Percentiles rank a stretch among this genome's conserved stretches.
Evolutionary conservation across 2,888 invertebrate genomes (phyloP).

Genomic region (Sycophila texana): DNA sequence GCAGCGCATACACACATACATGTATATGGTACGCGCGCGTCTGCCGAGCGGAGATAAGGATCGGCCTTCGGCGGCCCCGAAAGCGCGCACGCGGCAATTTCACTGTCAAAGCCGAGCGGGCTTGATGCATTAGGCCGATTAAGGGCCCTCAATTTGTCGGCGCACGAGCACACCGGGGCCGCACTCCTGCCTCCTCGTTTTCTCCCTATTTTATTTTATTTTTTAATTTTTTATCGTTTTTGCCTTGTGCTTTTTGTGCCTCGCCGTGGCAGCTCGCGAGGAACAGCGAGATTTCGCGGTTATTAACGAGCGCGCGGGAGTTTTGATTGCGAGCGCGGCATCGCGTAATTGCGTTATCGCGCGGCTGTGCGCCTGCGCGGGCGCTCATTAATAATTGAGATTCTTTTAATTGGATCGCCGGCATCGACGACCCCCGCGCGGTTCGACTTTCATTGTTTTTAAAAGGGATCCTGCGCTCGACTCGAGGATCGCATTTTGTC

Average conservation of each 20-base stretch:
- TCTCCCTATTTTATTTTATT: too few relatives aligned
- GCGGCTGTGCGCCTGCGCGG: too few relatives aligned
- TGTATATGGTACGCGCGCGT: slow-evolving; percentile 34
- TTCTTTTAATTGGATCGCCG: not conserved
- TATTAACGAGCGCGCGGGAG: not conserved
- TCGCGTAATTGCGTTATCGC: slow-evolving; percentile 13
- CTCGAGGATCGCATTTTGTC: too few relatives aligned
- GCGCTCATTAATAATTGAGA: too few relatives aligned
- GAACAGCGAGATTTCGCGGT: not conserved
- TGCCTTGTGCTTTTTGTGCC: not conserved
- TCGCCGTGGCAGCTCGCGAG: not conserved
- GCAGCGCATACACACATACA: slow-evolving; percentile 33
- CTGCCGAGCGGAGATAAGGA: slow-evolving; percentile 48
- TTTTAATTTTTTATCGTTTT: too few relatives aligned
- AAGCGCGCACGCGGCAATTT: slow-evolving; percentile 65
- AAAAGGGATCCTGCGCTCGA: too few relatives aligned
- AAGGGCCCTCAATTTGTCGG: slow-evolving; percentile 70
- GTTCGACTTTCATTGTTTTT: too few relatives aligned
- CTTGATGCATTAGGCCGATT: slow-evolving; percentile 72
- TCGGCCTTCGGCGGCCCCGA: slow-evolving; percentile 57
- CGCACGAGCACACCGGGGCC: not conserved
- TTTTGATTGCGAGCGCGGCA: not conserved
- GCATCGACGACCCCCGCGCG: not conserved
- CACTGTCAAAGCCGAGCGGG: slow-evolving; percentile 67
- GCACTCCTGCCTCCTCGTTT: not conserved